Conservation (phyloP, 2,797 vertebrate species). For the Muscicapa comitata region DNA sequence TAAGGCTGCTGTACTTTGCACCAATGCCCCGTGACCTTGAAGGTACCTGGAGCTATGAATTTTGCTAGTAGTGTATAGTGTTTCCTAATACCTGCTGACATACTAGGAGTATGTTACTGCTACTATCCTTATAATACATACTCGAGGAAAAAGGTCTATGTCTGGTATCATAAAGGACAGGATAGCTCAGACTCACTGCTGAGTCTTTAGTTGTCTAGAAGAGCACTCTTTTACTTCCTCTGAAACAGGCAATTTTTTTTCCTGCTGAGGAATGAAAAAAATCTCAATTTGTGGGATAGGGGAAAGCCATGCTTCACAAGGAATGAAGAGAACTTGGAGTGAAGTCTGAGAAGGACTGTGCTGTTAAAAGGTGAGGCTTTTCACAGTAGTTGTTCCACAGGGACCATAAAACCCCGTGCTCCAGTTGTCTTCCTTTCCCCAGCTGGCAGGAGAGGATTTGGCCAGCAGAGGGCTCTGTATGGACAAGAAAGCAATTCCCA, state of each 20-base stretch:
- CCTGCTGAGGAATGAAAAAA: not conserved
- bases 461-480: slow-evolving; percentile 29
- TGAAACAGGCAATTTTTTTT: not conserved
- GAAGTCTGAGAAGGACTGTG: not conserved
- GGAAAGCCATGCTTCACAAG: not conserved
- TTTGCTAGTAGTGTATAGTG: not conserved
- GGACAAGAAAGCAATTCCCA: not conserved
- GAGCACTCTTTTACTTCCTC: not conserved
- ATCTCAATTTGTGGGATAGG: accelerated
- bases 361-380: not conserved
- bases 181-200: not conserved
- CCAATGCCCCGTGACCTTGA: not conserved
- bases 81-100: not conserved
- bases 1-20: not conserved
- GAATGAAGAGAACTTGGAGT: not conserved
- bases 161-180: not conserved
- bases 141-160: not conserved
- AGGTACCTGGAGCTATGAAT: not conserved
- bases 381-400: not conserved
- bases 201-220: not conserved
- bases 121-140: not conserved
- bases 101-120: not conserved
- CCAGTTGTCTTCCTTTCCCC: not conserved
- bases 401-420: not conserved
- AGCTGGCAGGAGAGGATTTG: not conserved